These are phyloP conservation scores for Spondyliosoma cantharus DNA, from an alignment of 2,797 vertebrate genomes.

Conservation along the genomic window DNA sequence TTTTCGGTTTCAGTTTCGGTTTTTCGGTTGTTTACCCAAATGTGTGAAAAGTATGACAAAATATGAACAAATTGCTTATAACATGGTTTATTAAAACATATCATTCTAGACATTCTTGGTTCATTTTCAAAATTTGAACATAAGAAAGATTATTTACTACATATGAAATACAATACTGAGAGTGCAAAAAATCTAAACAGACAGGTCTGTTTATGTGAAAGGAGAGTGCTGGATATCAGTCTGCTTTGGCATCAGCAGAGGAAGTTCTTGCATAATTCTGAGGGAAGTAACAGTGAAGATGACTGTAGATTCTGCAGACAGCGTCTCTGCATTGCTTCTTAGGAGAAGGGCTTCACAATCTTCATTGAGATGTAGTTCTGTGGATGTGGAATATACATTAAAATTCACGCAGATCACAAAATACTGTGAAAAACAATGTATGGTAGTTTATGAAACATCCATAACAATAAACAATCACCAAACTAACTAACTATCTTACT, in stretches of 20 bases:
- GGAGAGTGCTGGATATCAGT: constrained; percentile 7
- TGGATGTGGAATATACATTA: constrained; percentile 17
- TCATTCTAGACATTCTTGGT: constrained; percentile 17
- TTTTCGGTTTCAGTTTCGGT: too few relatives aligned
- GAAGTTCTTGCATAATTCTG: constrained; percentile 31
- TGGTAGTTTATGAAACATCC: neutral
- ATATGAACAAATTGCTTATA: neutral
- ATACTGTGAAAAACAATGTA: neutral
- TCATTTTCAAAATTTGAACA: neutral
- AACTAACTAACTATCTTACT: constrained; percentile 81
- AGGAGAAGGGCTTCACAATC: constrained; percentile 84
- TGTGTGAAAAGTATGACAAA: neutral
- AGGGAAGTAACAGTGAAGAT: constrained; percentile 2
- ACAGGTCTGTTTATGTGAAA: constrained; percentile 5
- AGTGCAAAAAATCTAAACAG: constrained; percentile 41
- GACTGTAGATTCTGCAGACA: constrained; percentile 11
- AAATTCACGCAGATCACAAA: neutral
- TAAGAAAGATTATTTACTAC: constrained; percentile 18
- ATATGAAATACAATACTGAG: constrained; percentile 27
- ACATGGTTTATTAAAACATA: constrained; percentile 36
- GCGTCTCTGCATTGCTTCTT: constrained; percentile 14
- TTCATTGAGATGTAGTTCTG: constrained; percentile 90
- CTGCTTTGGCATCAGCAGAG: constrained; percentile 18
- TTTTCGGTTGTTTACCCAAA: neutral
- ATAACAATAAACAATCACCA: constrained; percentile 2